Evolutionary conservation across 2,113 vertebrate species (phyloP).

Genomic region (Maccullochella peelii): DNA sequence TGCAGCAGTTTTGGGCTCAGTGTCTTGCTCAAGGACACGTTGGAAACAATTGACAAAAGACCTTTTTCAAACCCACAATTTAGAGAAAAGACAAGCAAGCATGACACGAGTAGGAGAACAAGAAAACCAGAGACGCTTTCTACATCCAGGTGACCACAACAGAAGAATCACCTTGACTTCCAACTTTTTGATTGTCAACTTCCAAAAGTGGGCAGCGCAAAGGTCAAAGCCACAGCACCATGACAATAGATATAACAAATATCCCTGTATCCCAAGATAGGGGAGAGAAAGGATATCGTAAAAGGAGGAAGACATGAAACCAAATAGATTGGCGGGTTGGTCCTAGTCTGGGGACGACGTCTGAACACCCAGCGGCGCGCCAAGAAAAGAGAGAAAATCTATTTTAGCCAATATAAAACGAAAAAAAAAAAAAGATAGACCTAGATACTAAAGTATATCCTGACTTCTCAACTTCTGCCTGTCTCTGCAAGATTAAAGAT

Average conservation of each 20-base stretch:
- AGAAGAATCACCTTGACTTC: slow-evolving; percentile 53
- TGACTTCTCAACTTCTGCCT: slow-evolving; percentile 2
- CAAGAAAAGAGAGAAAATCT: slow-evolving; percentile 51
- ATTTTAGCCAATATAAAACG: slow-evolving; percentile 53
- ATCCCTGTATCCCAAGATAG: slow-evolving; percentile 59
- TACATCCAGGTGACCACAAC: slow-evolving; percentile 51
- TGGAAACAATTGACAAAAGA: slow-evolving; percentile 26
- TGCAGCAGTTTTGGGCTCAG: not conserved
- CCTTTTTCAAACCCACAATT: slow-evolving; percentile 3
- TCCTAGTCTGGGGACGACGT: slow-evolving; percentile 53
- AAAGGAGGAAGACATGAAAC: slow-evolving; percentile 67
- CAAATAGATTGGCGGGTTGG: slow-evolving; percentile 61
- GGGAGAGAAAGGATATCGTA: slow-evolving; percentile 56
- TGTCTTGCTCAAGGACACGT: slow-evolving; percentile 42
- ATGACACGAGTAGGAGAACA: slow-evolving; percentile 6
- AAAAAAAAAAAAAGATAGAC: slow-evolving; percentile 39
- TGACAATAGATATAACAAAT: slow-evolving; percentile 69
- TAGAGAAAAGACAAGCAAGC: slow-evolving; percentile 5
- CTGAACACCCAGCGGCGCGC: slow-evolving; percentile 33
- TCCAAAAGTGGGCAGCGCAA: slow-evolving; percentile 41
- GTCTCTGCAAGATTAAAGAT: slow-evolving; percentile 23
- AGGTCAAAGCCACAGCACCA: slow-evolving; percentile 64
- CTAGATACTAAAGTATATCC: slow-evolving; percentile 10
- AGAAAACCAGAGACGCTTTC: slow-evolving; percentile 5
- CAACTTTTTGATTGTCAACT: slow-evolving; percentile 62